These are phyloP conservation scores for Dryomyza anilis DNA, from an alignment of 2,888 invertebrate genomes.

Conservation along the genomic window DNA sequence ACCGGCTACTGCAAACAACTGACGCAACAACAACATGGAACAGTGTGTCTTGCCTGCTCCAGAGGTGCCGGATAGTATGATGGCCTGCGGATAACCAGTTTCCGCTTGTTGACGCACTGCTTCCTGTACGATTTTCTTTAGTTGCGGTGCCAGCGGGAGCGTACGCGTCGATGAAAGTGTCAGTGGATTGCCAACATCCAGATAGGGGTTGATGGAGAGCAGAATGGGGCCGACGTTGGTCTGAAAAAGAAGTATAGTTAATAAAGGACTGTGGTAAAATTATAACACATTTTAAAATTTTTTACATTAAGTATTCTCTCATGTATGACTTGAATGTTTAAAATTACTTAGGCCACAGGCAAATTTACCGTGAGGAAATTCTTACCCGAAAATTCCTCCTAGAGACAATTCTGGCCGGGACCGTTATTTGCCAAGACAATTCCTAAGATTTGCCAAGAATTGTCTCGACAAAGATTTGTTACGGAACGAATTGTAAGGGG, in stretches of 20 bases:
- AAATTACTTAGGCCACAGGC: no score
- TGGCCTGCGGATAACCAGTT: constrained; percentile 94
- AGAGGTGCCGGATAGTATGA: constrained; percentile 88
- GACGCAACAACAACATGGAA: constrained; percentile 86
- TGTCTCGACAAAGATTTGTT: no score
- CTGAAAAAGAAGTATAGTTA: constrained; percentile 70
- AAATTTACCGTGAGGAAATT: no score
- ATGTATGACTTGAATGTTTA: no score
- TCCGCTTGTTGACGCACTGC: constrained; percentile 92
- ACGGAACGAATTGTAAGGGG: no score
- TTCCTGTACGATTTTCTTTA: constrained; percentile 87
- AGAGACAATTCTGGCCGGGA: no score
- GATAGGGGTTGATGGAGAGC: constrained; percentile 87
- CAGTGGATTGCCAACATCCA: constrained; percentile 84
- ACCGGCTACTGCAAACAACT: constrained; percentile 91
- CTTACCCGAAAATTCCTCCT: no score
- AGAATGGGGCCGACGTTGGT: constrained; percentile 92
- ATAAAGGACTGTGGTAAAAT: no score
- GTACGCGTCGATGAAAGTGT: constrained; percentile 81
- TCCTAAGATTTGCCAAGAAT: no score
- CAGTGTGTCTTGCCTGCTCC: constrained; percentile 95
- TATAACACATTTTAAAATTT: no score
- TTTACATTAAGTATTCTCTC: no score
- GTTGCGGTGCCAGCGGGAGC: constrained; percentile 76
- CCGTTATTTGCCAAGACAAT: no score